These are phyloP conservation scores for Coenonympha arcania DNA, from an alignment of 2,888 invertebrate species.

Conservation along the genomic window DNA sequence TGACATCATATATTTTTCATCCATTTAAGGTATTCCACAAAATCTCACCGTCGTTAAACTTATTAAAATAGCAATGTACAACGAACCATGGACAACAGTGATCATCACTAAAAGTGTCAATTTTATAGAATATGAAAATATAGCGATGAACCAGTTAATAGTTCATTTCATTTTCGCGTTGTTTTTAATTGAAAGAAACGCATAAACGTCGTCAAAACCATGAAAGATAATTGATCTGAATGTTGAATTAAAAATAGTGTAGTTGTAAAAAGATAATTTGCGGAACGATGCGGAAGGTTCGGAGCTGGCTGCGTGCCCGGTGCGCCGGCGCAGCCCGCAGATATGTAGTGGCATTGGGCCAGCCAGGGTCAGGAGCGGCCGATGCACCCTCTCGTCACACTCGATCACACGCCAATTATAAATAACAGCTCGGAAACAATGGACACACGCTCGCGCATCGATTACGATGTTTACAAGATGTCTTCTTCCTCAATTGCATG, in stretches of 20 bases:
- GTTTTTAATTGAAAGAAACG: background rate
- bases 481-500: background rate
- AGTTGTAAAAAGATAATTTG: conserved; percentile 50
- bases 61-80: no score
- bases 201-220: background rate
- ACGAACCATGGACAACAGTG: no score
- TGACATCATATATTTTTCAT: no score
- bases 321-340: conserved; percentile 54
- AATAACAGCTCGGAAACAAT: conserved; percentile 27
- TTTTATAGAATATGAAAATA: no score
- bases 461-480: background rate
- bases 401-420: conserved; percentile 33
- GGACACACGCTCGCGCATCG: conserved; percentile 15
- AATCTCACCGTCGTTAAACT: no score
- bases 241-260: conserved; percentile 31
- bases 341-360: conserved; percentile 70
- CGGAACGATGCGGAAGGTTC: conserved; percentile 66
- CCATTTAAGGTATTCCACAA: no score
- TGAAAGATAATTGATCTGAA: conserved; percentile 8
- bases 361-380: conserved; percentile 73
- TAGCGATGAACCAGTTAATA: no score
- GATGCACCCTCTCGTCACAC: conserved; percentile 58
- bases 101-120: no score
- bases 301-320: conserved; percentile 57
- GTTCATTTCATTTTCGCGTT: no score